These are phyloP conservation scores for Drosophila vallismaia DNA, from an alignment of 2,888 invertebrate species.

Conservation along the genomic window DNA sequence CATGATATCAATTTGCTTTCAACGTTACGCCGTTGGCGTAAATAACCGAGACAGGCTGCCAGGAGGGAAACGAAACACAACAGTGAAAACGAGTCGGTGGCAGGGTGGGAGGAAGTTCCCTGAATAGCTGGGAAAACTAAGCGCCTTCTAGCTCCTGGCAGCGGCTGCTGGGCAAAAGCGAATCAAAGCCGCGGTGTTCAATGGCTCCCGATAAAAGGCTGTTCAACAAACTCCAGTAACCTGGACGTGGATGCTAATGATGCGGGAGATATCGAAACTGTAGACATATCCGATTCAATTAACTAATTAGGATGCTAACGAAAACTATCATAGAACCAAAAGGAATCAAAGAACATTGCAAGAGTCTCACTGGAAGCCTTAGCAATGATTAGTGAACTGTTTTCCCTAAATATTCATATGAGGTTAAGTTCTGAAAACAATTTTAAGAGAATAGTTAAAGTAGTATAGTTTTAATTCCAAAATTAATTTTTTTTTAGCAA, in stretches of 20 bases:
- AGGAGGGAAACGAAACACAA: slow-evolving; percentile 3
- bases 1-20: slow-evolving; percentile 81
- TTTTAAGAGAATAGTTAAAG: too few relatives aligned
- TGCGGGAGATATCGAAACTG: slow-evolving; percentile 11
- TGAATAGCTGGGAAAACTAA: slow-evolving; percentile 48
- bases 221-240: background rate
- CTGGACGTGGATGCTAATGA: slow-evolving; percentile 23
- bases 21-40: slow-evolving; percentile 68
- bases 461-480: too few relatives aligned
- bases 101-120: slow-evolving; percentile 34
- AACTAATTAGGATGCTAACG: slow-evolving; percentile 34
- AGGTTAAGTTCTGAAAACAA: background rate
- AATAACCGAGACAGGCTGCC: slow-evolving; percentile 65
- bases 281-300: slow-evolving; percentile 24
- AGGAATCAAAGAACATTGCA: background rate
- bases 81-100: slow-evolving; percentile 1
- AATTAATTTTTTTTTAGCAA: too few relatives aligned
- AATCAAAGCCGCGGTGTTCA: slow-evolving; percentile 12
- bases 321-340: slow-evolving; percentile 4
- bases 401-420: background rate
- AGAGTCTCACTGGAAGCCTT: too few relatives aligned
- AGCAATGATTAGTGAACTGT: too few relatives aligned
- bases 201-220: slow-evolving; percentile 18
- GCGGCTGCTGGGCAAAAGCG: background rate
- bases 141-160: slow-evolving; percentile 36